Percentiles rank a stretch among this genome's conserved stretches.
phyloP scores from a whole-genome alignment of 2,888 invertebrate species.

The Julus scanicus region DNA sequence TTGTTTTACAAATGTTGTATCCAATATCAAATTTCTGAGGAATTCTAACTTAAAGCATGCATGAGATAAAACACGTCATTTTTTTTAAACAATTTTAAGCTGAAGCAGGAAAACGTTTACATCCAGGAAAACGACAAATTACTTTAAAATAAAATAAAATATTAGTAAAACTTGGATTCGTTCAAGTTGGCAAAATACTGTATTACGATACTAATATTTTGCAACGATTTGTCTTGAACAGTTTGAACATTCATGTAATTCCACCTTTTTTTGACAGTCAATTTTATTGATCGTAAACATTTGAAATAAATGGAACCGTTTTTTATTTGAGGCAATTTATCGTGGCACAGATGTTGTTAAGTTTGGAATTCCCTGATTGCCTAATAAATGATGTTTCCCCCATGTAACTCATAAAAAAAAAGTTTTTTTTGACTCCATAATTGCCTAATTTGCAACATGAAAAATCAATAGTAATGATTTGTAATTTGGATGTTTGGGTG shows the following conservation, averaged over 20 bases:
- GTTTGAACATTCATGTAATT: not conserved
- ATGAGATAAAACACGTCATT: too few species aligned
- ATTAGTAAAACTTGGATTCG: too few species aligned
- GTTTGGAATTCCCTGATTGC: not conserved
- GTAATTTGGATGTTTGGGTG: too few species aligned
- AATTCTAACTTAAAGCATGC: too few species aligned
- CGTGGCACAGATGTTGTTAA: not conserved
- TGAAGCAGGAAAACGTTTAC: too few species aligned
- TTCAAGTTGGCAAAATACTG: not conserved
- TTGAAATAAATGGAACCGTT: not conserved
- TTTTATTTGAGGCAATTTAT: not conserved
- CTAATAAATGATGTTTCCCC: not conserved
- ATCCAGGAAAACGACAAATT: too few species aligned
- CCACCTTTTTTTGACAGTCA: not conserved
- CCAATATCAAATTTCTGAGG: too few species aligned
- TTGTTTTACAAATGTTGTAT: too few species aligned
- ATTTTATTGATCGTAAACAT: not conserved
- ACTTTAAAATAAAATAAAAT: too few species aligned
- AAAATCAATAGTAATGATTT: not conserved
- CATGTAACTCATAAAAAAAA: not conserved
- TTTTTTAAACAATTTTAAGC: too few species aligned
- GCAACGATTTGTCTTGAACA: not conserved
- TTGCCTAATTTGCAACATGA: not conserved
- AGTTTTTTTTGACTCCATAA: not conserved
- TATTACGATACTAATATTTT: not conserved